Evolutionary conservation across 2,113 vertebrate species (phyloP).

Genomic region (Clinocottus analis): DNA sequence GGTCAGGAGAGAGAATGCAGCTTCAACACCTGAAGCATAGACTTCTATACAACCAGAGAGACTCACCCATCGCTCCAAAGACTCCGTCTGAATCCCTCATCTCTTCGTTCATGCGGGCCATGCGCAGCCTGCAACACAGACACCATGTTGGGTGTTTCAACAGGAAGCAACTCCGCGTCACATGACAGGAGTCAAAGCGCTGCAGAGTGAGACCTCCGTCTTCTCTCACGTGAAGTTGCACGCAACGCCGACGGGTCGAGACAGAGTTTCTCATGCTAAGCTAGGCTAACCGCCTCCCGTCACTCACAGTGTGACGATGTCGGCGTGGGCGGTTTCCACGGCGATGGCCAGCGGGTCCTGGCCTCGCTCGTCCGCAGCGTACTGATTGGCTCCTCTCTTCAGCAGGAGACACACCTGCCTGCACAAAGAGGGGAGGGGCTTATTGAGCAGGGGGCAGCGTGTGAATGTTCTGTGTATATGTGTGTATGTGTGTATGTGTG

Average conservation of each 20-base stretch:
- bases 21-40: no score
- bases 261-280: background rate
- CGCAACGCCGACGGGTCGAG: no score
- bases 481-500: background rate
- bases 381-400: constrained; percentile 87
- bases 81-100: constrained; percentile 84
- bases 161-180: no score
- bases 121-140: constrained; percentile 74
- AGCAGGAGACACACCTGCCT: constrained; percentile 85
- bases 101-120: constrained; percentile 86
- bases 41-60: no score
- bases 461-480: background rate
- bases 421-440: background rate
- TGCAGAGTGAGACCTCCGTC: no score
- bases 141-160: no score
- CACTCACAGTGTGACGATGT: constrained; percentile 86
- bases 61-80: constrained; percentile 79
- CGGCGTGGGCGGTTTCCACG: constrained; percentile 81
- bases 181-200: no score
- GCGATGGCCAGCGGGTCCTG: constrained; percentile 84
- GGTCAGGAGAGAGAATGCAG: no score
- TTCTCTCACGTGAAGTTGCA: no score
- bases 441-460: fast-evolving
- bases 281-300: background rate
- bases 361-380: constrained; percentile 83